A percentile compares a stretch with the other conserved stretches of the same genome.
These are phyloP conservation scores for Boleophthalmus pectinirostris DNA, from an alignment of 2,113 vertebrate genomes.

Conservation along the genomic window DNA sequence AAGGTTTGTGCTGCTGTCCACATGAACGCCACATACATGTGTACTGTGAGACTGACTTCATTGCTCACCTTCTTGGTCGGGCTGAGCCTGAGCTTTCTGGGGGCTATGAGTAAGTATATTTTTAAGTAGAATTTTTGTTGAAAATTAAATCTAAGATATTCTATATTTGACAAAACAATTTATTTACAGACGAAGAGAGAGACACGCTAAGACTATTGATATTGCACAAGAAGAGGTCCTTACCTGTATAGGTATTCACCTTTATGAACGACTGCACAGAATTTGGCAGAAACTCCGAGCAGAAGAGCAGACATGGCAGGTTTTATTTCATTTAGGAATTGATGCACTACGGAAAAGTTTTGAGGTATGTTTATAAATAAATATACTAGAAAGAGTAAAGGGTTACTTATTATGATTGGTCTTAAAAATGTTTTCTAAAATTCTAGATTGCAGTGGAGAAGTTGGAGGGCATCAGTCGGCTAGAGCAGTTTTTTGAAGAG, in stretches of 20 bases:
- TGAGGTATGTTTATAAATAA: constrained; percentile 78
- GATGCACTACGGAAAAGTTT: constrained; percentile 94
- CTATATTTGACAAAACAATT: neutral
- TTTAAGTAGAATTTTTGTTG: constrained; percentile 57
- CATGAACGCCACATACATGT: constrained; percentile 95
- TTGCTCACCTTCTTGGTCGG: constrained; percentile 91
- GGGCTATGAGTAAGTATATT: constrained; percentile 88
- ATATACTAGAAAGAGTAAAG: neutral
- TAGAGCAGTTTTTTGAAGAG: constrained; percentile 96
- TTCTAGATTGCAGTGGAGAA: constrained; percentile 94
- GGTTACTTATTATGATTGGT: neutral
- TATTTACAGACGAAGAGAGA: constrained; percentile 85
- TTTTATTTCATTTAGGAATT: constrained; percentile 93
- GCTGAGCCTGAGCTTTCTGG: constrained; percentile 97
- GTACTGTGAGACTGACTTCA: constrained; percentile 96
- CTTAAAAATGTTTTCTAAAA: neutral
- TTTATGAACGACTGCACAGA: constrained; percentile 92
- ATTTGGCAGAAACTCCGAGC: constrained; percentile 97
- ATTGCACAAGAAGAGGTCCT: constrained; percentile 98
- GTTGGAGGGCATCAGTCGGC: constrained; percentile 93
- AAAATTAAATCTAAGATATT: neutral
- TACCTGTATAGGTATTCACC: constrained; percentile 95
- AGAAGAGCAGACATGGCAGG: constrained; percentile 97
- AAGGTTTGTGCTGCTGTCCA: constrained; percentile 94
- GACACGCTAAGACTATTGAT: constrained; percentile 97